Evolutionary conservation across 2,888 invertebrate species (phyloP), one percentile per base, ranked within the genome.

Genomic region (Melanostoma scalare): DNA sequence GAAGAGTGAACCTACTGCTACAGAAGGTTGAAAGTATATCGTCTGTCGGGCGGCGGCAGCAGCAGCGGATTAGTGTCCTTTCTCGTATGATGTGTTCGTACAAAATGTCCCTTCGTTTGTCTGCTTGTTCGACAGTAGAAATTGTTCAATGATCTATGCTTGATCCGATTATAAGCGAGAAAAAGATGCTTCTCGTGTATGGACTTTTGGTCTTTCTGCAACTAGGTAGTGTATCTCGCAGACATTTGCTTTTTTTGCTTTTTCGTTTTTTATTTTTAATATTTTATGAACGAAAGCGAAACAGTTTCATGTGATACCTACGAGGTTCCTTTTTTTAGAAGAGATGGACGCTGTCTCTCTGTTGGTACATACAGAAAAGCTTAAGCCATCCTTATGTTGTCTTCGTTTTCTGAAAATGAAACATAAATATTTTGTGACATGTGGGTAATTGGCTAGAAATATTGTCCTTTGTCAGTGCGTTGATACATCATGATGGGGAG

Each of bases 151-250:
- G 84, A 75, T 78, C 84, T 79, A 69, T 67, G 55, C 58, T 38
- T 79, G 84, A 84, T 84, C 78, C 84, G 84, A 84, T 84, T 84
- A 79, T 75, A 78, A 53, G 63, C 52, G 55, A 72, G 48, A 58
- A 52, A 52, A 82, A 79, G 74, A 79, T 75, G 65, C 48, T 65
- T 10, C 74, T 61, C 61, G 40, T 71, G 40, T 71, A 38, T 50
- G 71, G 71, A 50, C 71, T 44, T 20, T 68, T 31, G 58, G 52
- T 71, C 60, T 53, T 67, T 33, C 52, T 9, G 48, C 52, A 60
- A 46, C n/a, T 31, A 31, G 20, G 1, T 20, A 20, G 20, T 20
- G 20, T 58, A 56, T 63, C 44, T 52, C 31, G 38, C 50, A 63
- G 61, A 73, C 68, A 33, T 68, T 38, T 56, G 10, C 63, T 42